These are phyloP conservation scores for Lordiphosa clarofinis DNA, from an alignment of 1,140 invertebrate genomes.

Conservation along the genomic window DNA sequence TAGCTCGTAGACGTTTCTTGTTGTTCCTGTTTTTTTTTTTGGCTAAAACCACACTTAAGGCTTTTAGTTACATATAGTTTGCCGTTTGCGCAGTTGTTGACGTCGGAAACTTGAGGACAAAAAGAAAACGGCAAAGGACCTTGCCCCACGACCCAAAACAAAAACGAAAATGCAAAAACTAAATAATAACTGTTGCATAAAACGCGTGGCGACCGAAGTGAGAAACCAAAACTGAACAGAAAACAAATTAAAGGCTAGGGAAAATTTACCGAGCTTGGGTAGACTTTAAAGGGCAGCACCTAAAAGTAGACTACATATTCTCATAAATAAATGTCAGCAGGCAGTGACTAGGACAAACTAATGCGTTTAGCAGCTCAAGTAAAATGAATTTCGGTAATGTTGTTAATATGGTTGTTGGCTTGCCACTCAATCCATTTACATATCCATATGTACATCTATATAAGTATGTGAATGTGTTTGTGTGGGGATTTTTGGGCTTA, in stretches of 20 bases:
- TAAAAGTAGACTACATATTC: conserved; percentile 23
- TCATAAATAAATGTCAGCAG: conserved; percentile 20
- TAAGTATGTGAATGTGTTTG: background rate
- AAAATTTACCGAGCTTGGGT: background rate
- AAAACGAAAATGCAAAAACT: conserved; percentile 6
- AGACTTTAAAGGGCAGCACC: background rate
- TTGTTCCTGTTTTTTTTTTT: conserved; percentile 34
- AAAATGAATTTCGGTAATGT: conserved; percentile 39
- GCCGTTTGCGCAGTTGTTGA: conserved; percentile 22
- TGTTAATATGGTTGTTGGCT: conserved; percentile 24
- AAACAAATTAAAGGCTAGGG: conserved; percentile 24
- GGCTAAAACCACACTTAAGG: conserved; percentile 59
- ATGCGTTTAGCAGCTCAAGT: conserved; percentile 24
- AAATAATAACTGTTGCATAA: conserved; percentile 42
- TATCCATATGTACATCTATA: background rate
- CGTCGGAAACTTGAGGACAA: conserved; percentile 29
- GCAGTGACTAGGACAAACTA: conserved; percentile 21
- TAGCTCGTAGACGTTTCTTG: conserved; percentile 15
- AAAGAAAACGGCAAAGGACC: conserved; percentile 41
- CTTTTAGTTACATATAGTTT: conserved; percentile 68
- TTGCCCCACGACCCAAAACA: conserved; percentile 28
- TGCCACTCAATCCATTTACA: conserved; percentile 24
- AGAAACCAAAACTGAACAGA: conserved; percentile 36
- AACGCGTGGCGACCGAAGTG: conserved; percentile 22
- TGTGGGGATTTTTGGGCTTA: conserved; percentile 22